A percentile compares a stretch with the other conserved stretches of the same genome.
Evolutionary conservation across 2,113 vertebrate species (phyloP).

Genomic region (Macquaria australasica): DNA sequence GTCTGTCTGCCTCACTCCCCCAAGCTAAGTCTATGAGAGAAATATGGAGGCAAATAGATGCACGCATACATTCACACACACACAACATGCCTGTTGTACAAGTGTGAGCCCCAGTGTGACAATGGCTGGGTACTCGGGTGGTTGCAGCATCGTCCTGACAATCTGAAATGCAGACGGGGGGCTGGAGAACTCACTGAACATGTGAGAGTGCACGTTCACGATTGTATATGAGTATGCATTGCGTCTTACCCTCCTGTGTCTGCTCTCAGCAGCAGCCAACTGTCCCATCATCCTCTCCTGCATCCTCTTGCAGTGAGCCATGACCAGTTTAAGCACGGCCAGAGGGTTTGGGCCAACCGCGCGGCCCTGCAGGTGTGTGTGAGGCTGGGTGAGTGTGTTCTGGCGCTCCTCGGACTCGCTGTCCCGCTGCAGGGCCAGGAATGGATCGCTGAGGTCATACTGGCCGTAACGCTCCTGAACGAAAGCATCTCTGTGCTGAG

Average conservation of each 20-base stretch:
- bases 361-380: slow-evolving; percentile 80
- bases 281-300: slow-evolving; percentile 97
- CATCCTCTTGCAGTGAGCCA: slow-evolving; percentile 97
- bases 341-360: slow-evolving; percentile 90
- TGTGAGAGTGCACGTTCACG: background rate
- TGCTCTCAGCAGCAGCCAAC: slow-evolving; percentile 91
- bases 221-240: background rate
- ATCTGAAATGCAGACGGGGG: background rate
- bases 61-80: slow-evolving; percentile 28
- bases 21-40: slow-evolving; percentile 10
- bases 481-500: slow-evolving; percentile 93
- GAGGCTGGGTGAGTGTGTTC: slow-evolving; percentile 71
- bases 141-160: slow-evolving; percentile 20
- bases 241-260: slow-evolving; percentile 91
- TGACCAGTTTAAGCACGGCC: slow-evolving; percentile 94
- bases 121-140: background rate
- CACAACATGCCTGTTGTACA: slow-evolving; percentile 59
- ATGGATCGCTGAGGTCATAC: slow-evolving; percentile 95
- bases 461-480: slow-evolving; percentile 96
- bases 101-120: slow-evolving; percentile 37
- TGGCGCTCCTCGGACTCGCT: slow-evolving; percentile 86
- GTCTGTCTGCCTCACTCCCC: background rate
- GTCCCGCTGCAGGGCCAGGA: slow-evolving; percentile 96
- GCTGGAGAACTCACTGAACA: background rate
- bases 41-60: slow-evolving; percentile 20